A percentile compares a stretch with the other conserved stretches of the same genome.
Conservation (phyloP, 2,113 vertebrate species). For the Zosterops pallidus region DNA sequence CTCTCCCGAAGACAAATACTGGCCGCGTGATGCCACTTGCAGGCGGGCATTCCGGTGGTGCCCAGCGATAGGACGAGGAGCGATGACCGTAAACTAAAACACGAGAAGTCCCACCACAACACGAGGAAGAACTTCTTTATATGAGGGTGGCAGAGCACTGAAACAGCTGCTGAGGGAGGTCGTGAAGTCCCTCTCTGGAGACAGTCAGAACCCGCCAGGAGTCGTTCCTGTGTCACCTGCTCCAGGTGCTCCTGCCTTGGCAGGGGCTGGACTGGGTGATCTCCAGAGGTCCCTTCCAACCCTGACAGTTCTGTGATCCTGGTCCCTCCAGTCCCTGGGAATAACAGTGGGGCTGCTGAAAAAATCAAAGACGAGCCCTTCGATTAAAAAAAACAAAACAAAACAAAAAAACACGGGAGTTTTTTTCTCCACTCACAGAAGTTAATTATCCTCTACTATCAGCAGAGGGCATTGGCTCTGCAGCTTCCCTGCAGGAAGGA, state of each 20-base stretch:
- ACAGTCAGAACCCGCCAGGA: background rate
- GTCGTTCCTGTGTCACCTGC: background rate
- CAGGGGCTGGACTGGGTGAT: background rate
- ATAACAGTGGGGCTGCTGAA: background rate
- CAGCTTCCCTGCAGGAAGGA: background rate
- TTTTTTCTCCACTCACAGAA: rapidly evolving
- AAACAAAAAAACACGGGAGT: too few species aligned
- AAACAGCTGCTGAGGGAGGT: background rate
- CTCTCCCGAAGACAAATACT: rapidly evolving
- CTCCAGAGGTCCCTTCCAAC: background rate
- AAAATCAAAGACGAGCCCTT: background rate
- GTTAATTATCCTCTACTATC: background rate
- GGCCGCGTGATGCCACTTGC: rapidly evolving
- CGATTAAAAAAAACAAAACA: too few species aligned
- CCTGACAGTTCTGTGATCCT: background rate
- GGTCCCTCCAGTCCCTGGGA: too few species aligned
- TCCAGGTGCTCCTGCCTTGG: background rate
- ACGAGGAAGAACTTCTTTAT: background rate
- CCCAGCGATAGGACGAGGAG: background rate
- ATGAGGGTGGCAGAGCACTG: background rate
- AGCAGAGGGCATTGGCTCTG: background rate
- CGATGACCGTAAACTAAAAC: background rate
- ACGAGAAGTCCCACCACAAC: background rate
- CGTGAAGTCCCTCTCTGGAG: too few species aligned
- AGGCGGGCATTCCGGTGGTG: background rate